Evolutionary conservation across 2,797 vertebrate species (phyloP), one percentile per base, ranked within the genome.

Genomic region (Acipenser ruthenus): DNA sequence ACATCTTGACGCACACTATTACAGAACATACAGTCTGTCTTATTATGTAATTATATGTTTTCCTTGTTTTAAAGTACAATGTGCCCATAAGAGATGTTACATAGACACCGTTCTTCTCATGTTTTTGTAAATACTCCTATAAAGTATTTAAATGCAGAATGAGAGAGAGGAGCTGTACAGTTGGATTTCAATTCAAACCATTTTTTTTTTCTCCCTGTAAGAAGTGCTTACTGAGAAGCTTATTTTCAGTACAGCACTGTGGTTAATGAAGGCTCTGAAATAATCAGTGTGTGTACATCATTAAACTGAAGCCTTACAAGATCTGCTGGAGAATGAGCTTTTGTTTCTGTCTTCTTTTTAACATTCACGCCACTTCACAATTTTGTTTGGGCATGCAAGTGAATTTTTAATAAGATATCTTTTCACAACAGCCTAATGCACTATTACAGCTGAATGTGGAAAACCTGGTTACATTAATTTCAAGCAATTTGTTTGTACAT

Each of bases 381-480:
- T 66, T 66, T 6, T 53, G 12, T 66, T 13, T 59, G 47, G 18
- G 58, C 47, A 48, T 59, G 18, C 55, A 58, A n/a, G 53, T 59
- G 65, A 59, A 59, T 66, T 59, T 66, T 9, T 49, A 66, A 66
- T 66, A 8, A 49, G 65, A 48, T 47, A 59, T 66, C 37, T 37
- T 56, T 65, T 13, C 51, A 53, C 58, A 47, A 66, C 59, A 48
- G 15, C 47, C 58, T n/a, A 49, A 66, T 48, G 55, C 47, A 53
- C 58, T 48, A 48, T 56, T 56, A 37, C 18, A 47, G 9, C 52
- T n/a, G 64, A 55, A 56, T 53, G 7, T 37, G n/a, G n/a, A 8
- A 60, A 66, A 37, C 48, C 47, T 7, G 11, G 53, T 3, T 13
- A 11, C 12, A 58, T 58, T 58, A 13, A 58, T 58, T n/a, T 58